These are phyloP conservation scores for Echinarachnius parma DNA, from an alignment of 53 echinoderm and acorn worm species.

Conservation along the genomic window DNA sequence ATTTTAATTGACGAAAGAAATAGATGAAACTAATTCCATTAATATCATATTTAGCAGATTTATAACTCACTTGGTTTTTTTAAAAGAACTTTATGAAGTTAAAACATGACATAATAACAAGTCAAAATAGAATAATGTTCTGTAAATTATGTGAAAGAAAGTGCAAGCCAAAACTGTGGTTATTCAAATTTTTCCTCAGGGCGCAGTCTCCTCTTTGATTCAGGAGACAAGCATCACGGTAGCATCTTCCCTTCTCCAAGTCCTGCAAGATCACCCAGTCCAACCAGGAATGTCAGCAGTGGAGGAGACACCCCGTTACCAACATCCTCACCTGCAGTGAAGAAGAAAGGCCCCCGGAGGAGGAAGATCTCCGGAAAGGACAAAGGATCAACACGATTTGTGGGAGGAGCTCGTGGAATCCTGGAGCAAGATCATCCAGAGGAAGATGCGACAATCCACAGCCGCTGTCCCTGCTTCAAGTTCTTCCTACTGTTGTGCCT, in stretches of 20 bases:
- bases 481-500: slow-evolving; percentile 24
- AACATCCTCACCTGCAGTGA: background rate
- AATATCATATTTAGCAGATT: no score
- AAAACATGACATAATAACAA: no score
- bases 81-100: no score
- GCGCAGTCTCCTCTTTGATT: slow-evolving; percentile 34
- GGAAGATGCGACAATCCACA: slow-evolving; percentile 42
- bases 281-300: slow-evolving; percentile 3
- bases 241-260: background rate
- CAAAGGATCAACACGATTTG: slow-evolving; percentile 17
- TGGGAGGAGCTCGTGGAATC: slow-evolving; percentile 45
- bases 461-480: slow-evolving; percentile 49
- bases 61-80: no score
- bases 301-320: slow-evolving; percentile 34
- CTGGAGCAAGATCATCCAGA: slow-evolving; percentile 73
- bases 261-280: slow-evolving; percentile 13
- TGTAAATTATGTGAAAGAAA: no score
- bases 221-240: background rate
- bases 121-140: no score
- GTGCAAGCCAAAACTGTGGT: no score
- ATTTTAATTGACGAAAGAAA: no score
- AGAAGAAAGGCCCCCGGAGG: slow-evolving; percentile 43
- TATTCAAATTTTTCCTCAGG: no score
- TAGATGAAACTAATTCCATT: no score
- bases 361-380: slow-evolving; percentile 35